Percentiles rank a stretch among this genome's conserved stretches.
Evolutionary conservation across 2,888 invertebrate species (phyloP).

Genomic region (Axea sp.): DNA sequence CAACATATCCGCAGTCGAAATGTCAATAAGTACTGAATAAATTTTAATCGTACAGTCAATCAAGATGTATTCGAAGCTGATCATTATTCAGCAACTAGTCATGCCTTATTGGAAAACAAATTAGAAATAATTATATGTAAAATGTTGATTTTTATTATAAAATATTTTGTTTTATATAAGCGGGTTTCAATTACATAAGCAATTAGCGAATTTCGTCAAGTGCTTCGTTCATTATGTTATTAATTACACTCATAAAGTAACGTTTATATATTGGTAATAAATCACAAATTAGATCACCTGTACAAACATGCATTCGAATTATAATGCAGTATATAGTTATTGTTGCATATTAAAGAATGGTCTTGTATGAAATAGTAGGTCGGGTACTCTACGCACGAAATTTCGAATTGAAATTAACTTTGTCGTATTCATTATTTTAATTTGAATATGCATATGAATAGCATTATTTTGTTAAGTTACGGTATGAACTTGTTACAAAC

Average conservation of each 20-base stretch:
- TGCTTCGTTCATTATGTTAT: too few relatives aligned
- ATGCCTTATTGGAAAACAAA: constrained; percentile 16
- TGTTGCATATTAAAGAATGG: constrained; percentile 6
- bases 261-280: too few relatives aligned
- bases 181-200: too few relatives aligned
- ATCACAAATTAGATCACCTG: not conserved
- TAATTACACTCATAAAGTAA: too few relatives aligned
- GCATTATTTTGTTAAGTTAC: constrained; percentile 34
- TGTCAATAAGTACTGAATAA: constrained; percentile 40
- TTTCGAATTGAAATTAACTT: constrained; percentile 27
- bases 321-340: too few relatives aligned
- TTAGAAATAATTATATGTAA: too few relatives aligned
- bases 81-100: too few relatives aligned
- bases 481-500: constrained; percentile 32
- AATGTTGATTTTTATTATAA: too few relatives aligned
- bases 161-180: too few relatives aligned
- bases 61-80: constrained; percentile 28
- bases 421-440: constrained; percentile 35
- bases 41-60: constrained; percentile 41
- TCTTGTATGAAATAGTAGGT: constrained; percentile 20
- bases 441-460: constrained; percentile 37
- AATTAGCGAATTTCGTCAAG: too few relatives aligned
- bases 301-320: not conserved
- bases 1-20: not conserved
- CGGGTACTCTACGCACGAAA: not conserved